Conservation (phyloP, 2,113 vertebrate genomes). For the Plotosus lineatus region DNA sequence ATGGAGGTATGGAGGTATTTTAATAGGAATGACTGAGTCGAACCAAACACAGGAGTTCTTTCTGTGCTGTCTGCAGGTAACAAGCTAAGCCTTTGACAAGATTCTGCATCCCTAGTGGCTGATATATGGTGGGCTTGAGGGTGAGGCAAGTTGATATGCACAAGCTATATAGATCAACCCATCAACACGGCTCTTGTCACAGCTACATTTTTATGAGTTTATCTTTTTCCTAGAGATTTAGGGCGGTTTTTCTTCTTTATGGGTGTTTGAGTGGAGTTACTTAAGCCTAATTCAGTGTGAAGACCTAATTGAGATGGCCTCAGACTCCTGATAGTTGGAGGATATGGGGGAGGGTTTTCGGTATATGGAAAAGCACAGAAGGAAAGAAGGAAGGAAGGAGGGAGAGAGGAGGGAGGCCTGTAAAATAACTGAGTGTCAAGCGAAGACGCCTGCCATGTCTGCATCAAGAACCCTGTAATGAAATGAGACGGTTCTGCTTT, state of each 20-base stretch:
- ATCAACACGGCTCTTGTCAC: slow-evolving; percentile 51
- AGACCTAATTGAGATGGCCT: slow-evolving; percentile 50
- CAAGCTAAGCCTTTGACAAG: slow-evolving; percentile 64
- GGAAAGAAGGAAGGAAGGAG: slow-evolving; percentile 18
- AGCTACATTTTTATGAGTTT: slow-evolving; percentile 50
- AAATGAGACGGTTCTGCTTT: slow-evolving; percentile 47
- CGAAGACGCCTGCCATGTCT: slow-evolving; percentile 43
- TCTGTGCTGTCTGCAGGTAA: slow-evolving; percentile 64
- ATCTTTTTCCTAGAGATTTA: slow-evolving; percentile 48
- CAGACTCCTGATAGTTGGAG: slow-evolving; percentile 29
- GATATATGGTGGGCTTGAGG: slow-evolving; percentile 48
- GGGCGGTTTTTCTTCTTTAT: slow-evolving; percentile 50
- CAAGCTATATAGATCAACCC: slow-evolving; percentile 46
- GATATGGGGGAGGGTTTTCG: slow-evolving; percentile 20
- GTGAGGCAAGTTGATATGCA: slow-evolving; percentile 39
- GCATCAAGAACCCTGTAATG: slow-evolving; percentile 43
- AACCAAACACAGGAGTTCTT: slow-evolving; percentile 74
- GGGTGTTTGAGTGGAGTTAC: slow-evolving; percentile 49
- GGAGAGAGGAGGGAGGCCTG: slow-evolving; percentile 35
- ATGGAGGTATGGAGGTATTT: slow-evolving; percentile 71
- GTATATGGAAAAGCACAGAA: slow-evolving; percentile 39
- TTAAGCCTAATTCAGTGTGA: slow-evolving; percentile 50
- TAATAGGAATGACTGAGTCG: slow-evolving; percentile 75
- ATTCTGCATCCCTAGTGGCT: slow-evolving; percentile 51
- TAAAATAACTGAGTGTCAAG: slow-evolving; percentile 46